These are phyloP conservation scores for Drosophila dives DNA, from an alignment of 2,888 invertebrate species.

Conservation along the genomic window DNA sequence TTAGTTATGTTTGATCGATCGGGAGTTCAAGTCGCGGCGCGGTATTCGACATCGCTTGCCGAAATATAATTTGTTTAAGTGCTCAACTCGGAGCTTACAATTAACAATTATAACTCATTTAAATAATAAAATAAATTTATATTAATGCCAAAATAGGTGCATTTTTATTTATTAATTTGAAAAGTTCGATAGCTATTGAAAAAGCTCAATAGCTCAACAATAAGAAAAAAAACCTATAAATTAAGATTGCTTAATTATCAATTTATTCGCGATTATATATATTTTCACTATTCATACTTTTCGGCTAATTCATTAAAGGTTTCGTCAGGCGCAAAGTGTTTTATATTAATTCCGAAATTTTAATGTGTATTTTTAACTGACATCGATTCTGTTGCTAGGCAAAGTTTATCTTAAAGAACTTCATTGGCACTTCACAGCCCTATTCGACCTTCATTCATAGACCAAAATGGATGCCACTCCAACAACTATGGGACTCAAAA, in stretches of 20 bases:
- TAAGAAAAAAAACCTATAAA: background rate
- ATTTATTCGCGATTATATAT: background rate
- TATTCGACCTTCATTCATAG: conserved; percentile 35
- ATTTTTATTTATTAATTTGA: too few species aligned
- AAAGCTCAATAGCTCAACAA: too few species aligned
- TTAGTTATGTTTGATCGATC: too few species aligned
- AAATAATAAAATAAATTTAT: too few species aligned
- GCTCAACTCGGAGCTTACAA: too few species aligned
- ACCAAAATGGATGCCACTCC: conserved; percentile 26
- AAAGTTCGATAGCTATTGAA: too few species aligned
- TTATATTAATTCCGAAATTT: background rate
- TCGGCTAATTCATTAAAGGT: background rate
- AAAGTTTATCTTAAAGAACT: background rate
- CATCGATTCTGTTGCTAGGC: conserved; percentile 1
- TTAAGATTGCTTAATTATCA: background rate
- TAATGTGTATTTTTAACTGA: background rate
- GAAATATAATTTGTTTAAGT: too few species aligned
- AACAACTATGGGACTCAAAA: conserved; percentile 44
- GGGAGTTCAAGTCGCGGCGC: too few species aligned
- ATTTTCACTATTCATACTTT: background rate
- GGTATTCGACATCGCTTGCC: too few species aligned
- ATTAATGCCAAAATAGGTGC: too few species aligned
- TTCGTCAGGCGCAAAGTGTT: background rate
- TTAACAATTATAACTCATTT: too few species aligned
- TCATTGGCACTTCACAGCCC: conserved; percentile 5